Base-by-base conservation (phyloP, 2,113 vertebrate genomes). In the Emydocephalus ijimae region DNA sequence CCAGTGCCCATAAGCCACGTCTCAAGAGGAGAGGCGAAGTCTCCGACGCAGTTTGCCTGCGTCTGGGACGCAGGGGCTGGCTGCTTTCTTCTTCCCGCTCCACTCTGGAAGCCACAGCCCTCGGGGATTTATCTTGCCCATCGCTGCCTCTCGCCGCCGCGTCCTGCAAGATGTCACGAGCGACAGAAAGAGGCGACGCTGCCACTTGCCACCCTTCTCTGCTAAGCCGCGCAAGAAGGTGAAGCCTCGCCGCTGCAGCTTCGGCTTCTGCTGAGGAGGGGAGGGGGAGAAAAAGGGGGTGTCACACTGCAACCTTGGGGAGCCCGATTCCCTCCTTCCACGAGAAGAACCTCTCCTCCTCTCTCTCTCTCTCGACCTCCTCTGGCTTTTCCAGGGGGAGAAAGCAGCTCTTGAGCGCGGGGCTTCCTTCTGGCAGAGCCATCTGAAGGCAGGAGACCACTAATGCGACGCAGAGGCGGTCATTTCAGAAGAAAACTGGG, bases 91-190 rank as follows among this genome's bases (percentile, higher is more conserved):
- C 91, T 89, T 94, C 61, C 85, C 26, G 29, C 52, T 55, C 39
- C 90, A 94, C 52, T 81, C 92, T 24, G 91, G n/a, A 15, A 92
- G 4, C 74, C 91, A 0, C 94, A 95, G 94, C 92, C 91, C 85
- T 50, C 45, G 85, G 94, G 95, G 34, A 89, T 94, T 24, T 92
- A 90, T 93, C 59, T 0, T 86, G 55, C 91, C 93, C 24, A 92
- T 96, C 95, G 93, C 74, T 92, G 92, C 93, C 91, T 85, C 92
- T 92, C 88, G 94, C 94, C 95, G 64, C 6, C 91, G 20, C 92
- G 96, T 93, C 93, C 15, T 93, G 96, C 57, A 95, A 93, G 94
- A 81, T 93, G 87, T 74, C 59, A 0, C 89, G 91, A 94, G 89
- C 93, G 92, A 92, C 92, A 20, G 95, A 50, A 94, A 93, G 0